Conservation (phyloP, 1,140 invertebrate species). For the Drosophila arawakana region DNA sequence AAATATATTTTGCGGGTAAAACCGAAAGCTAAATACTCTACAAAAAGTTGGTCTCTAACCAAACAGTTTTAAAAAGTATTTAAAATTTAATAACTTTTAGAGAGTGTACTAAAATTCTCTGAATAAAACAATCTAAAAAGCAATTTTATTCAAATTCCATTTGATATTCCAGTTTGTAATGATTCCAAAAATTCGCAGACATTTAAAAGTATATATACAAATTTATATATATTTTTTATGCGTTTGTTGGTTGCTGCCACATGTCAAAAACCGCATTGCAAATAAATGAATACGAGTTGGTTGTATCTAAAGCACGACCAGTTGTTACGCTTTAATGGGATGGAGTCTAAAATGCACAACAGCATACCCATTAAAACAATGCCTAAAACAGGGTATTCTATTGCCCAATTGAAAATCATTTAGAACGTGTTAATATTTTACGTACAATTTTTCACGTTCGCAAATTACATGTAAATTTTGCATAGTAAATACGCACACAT, state of each 20-base stretch:
- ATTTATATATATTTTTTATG: conserved; percentile 45
- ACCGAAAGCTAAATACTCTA: background rate
- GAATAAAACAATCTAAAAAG: background rate
- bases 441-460: conserved; percentile 17
- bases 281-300: conserved; percentile 31
- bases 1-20: background rate
- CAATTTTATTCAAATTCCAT: conserved; percentile 41
- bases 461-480: conserved; percentile 35
- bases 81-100: background rate
- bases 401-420: conserved; percentile 19
- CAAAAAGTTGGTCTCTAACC: background rate
- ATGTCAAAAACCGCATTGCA: conserved; percentile 57
- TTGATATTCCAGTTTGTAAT: conserved; percentile 50
- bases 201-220: conserved; percentile 30
- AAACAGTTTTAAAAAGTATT: too few relatives aligned
- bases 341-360: background rate
- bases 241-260: conserved; percentile 46
- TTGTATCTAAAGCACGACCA: background rate
- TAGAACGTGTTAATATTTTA: conserved; percentile 34
- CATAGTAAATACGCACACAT: background rate
- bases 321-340: background rate
- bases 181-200: background rate
- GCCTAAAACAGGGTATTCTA: conserved; percentile 1
- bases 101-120: background rate
- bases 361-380: background rate